phyloP scores from a whole-genome alignment of 2,113 vertebrate species.

The Calonectris borealis region DNA sequence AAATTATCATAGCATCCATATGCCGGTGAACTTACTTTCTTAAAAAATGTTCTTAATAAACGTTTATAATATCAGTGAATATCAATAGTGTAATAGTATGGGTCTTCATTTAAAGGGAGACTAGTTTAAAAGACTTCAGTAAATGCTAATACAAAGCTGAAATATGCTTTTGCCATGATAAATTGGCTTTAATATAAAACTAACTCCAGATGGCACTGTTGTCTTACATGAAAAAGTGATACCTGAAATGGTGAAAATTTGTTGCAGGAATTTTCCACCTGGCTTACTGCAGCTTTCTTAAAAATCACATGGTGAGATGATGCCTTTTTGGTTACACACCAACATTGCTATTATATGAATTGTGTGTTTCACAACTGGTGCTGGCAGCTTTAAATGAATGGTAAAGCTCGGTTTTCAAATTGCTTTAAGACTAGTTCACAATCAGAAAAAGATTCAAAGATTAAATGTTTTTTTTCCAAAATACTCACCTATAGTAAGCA shows the following conservation, averaged over 20 bases:
- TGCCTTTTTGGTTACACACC: background rate
- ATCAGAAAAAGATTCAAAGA: background rate
- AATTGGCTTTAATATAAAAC: background rate
- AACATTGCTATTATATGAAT: background rate
- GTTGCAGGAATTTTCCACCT: background rate
- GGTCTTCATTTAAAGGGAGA: background rate
- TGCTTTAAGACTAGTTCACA: background rate
- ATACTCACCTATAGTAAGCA: background rate
- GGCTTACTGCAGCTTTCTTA: background rate
- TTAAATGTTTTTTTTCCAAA: background rate
- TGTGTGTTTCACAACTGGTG: background rate
- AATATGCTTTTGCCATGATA: background rate
- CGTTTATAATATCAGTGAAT: background rate
- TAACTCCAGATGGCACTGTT: conserved; percentile 71
- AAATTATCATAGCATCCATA: background rate
- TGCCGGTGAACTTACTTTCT: background rate
- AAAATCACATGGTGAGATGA: background rate
- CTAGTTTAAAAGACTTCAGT: background rate
- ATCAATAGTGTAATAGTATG: background rate
- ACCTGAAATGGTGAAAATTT: background rate
- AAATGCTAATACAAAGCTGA: background rate
- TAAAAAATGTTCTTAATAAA: background rate
- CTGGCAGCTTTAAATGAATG: background rate
- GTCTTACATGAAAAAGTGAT: background rate
- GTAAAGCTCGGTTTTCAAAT: background rate